Evolutionary conservation across 2,113 vertebrate species (phyloP).

Genomic region (Cynoglossus semilaevis): DNA sequence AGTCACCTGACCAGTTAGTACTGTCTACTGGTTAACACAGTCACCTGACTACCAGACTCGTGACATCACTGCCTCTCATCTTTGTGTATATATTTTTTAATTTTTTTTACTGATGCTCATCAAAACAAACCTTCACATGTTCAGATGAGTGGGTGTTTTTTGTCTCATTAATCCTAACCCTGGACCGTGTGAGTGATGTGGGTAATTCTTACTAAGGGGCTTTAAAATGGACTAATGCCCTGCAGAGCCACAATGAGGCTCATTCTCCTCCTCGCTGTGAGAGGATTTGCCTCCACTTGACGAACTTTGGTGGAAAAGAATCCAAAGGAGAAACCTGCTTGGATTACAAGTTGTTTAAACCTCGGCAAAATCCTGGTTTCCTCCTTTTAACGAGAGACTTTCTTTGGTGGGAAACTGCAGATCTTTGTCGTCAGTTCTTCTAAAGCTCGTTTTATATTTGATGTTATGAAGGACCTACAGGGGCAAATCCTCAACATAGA

Average conservation of each 20-base stretch:
- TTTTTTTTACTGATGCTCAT: no score
- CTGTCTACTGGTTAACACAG: no score
- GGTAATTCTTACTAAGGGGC: conserved; percentile 65
- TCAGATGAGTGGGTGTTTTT: conserved; percentile 54
- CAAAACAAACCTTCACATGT: no score
- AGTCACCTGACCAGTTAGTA: no score
- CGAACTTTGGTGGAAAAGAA: conserved; percentile 58
- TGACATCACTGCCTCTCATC: no score
- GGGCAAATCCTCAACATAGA: neutral
- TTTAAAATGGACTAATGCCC: conserved; percentile 73
- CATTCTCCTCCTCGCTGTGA: conserved; percentile 63
- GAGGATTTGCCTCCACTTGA: conserved; percentile 48
- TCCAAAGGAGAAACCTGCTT: conserved; percentile 29
- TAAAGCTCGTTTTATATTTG: conserved; percentile 24
- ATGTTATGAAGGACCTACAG: conserved; percentile 5
- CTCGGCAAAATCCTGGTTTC: conserved; percentile 37
- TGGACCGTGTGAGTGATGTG: conserved; percentile 65
- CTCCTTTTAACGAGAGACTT: conserved; percentile 21
- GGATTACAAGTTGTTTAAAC: conserved; percentile 31
- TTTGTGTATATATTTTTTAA: no score
- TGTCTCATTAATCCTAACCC: no score
- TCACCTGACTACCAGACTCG: no score
- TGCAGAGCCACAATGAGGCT: conserved; percentile 64
- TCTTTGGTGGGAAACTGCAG: conserved; percentile 8
- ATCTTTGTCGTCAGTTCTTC: conserved; percentile 8